Evolutionary conservation across 2,113 vertebrate genomes (phyloP), one percentile per base, ranked within the genome.

Genomic region (Chaetura pelagica): DNA sequence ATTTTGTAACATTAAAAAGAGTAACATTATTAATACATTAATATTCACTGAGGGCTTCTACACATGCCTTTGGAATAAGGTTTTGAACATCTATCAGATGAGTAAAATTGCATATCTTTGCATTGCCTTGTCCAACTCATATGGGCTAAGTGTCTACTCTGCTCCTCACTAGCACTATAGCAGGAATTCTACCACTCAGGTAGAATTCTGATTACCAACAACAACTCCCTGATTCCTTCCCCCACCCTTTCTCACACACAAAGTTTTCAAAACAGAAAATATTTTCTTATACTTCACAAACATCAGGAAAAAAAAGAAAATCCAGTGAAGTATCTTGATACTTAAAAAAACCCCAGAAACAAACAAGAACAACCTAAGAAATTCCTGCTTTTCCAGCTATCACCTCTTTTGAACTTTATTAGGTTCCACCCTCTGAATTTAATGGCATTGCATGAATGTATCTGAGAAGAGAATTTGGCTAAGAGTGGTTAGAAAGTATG

Each of bases 371-470:
- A 49, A 34, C 24, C 10, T 64, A 23, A 75, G 76, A 34, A 77
- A 44, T 16, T 76, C 18, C 19, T 32, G 19, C 6, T 84, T 84
- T 94, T 76, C 46, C 63, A 77, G 32, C 17, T 51, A 74, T 17
- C 4, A 1, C 15, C 27, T 24, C 16, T 55, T 71, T 76, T 63
- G 17, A 30, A 44, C 10, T 71, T 80, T 90, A 59, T 83, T 59
- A 77, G 15, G 8, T 87, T 93, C 38, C 7, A 1, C 27, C 34
- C 51, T 61, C 44, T 8, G n/a, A 88, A 77, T 4, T 67, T 69
- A 55, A 77, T 10, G 3, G 21, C 55, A 59, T 4, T 86, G 21
- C 35, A 34, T 23, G 15, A 91, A 77, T 0, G 0, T 35, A 84
- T 26, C 38, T 4, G 18, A 76, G 42, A 67, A 54, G 24, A 71